Conservation (phyloP, 2,888 invertebrate genomes). For the Autographa pulchrina region DNA sequence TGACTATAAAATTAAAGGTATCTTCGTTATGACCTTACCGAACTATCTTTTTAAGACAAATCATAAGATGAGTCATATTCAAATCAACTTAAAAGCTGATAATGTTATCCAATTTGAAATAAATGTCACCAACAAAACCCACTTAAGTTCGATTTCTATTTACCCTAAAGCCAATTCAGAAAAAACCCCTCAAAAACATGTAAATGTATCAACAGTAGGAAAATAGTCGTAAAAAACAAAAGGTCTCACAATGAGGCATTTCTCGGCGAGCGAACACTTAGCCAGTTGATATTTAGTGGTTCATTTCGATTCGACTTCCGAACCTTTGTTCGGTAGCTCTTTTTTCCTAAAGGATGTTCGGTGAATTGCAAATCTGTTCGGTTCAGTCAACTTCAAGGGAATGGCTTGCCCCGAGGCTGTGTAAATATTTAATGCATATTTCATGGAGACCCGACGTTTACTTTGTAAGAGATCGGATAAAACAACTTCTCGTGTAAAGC, state of each 20-base stretch:
- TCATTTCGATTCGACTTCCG: conserved; percentile 80
- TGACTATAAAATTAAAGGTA: too few relatives aligned
- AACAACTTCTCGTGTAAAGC: conserved; percentile 74
- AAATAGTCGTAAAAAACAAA: conserved; percentile 54
- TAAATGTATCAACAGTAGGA: conserved; percentile 14
- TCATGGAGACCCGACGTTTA: conserved; percentile 83
- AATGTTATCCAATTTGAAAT: background rate
- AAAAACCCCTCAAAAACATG: background rate
- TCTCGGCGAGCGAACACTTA: conserved; percentile 59
- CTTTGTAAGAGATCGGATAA: conserved; percentile 82
- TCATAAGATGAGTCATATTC: too few relatives aligned
- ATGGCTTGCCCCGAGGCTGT: conserved; percentile 79
- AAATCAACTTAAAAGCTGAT: background rate
- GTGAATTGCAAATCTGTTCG: conserved; percentile 87
- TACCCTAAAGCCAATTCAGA: background rate
- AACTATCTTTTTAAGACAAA: too few relatives aligned
- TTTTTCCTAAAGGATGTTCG: conserved; percentile 85
- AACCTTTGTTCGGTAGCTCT: conserved; percentile 78
- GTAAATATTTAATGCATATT: conserved; percentile 89
- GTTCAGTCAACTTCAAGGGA: conserved; percentile 84
- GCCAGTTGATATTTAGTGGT: conserved; percentile 77
- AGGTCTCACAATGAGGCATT: conserved; percentile 53
- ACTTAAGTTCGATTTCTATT: background rate
- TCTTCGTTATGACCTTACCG: too few relatives aligned
- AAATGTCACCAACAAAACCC: background rate